phyloP scores from a whole-genome alignment of 2,113 vertebrate genomes.

The Eptesicus fuscus region DNA sequence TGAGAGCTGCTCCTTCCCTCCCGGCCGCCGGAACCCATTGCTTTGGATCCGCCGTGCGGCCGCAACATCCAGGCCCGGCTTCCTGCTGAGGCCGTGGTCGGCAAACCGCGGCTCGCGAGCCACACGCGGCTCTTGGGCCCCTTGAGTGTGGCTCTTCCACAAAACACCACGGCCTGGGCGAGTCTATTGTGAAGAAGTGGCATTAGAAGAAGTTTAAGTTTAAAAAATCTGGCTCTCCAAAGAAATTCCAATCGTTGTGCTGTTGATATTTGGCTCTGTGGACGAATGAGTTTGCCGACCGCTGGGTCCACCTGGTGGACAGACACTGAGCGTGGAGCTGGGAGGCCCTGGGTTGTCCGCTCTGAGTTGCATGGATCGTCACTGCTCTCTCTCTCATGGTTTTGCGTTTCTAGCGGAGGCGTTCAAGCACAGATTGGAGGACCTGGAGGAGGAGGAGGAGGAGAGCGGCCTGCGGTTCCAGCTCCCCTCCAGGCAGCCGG shows the following conservation, averaged over 20 bases:
- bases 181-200: too few relatives aligned
- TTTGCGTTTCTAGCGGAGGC: slow-evolving; percentile 84
- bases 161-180: too few relatives aligned
- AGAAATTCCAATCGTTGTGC: too few relatives aligned
- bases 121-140: too few relatives aligned
- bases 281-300: too few relatives aligned
- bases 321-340: neutral
- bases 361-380: neutral
- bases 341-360: neutral
- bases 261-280: too few relatives aligned
- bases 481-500: slow-evolving; percentile 89
- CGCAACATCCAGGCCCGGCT: neutral
- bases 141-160: too few relatives aligned
- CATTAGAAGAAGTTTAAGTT: too few relatives aligned
- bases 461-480: slow-evolving; percentile 80
- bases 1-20: neutral
- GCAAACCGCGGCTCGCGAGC: too few relatives aligned
- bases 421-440: slow-evolving; percentile 86
- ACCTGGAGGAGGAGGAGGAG: slow-evolving; percentile 86
- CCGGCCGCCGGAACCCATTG: neutral
- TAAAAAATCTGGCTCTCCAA: too few relatives aligned
- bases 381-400: neutral
- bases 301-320: too few relatives aligned
- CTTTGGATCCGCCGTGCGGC: neutral
- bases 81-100: neutral